Percentiles rank a stretch among this genome's conserved stretches.
Evolutionary conservation across 2,888 invertebrate genomes (phyloP).

Genomic region (Eumacrocentrus americanus): DNA sequence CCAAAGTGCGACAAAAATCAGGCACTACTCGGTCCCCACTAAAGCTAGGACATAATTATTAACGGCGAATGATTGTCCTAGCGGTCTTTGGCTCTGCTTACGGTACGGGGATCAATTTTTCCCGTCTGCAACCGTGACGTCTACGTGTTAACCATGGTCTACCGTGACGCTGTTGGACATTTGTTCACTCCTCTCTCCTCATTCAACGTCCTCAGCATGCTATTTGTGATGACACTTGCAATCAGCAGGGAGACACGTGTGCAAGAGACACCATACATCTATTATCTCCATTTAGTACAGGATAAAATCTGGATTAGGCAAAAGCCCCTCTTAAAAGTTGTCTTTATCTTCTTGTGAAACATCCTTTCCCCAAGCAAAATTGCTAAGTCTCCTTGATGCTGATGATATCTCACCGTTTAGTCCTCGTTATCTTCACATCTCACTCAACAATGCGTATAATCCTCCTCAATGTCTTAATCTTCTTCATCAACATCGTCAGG

Average conservation of each 20-base stretch:
- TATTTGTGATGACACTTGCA: background rate
- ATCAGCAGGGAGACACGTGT: background rate
- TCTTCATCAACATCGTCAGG: background rate
- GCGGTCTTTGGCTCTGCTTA: conserved; percentile 58
- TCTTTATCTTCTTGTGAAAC: background rate
- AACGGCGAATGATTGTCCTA: conserved; percentile 56
- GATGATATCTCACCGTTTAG: background rate
- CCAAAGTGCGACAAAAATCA: background rate
- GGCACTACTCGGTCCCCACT: background rate
- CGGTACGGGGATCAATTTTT: conserved; percentile 58
- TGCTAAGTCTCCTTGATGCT: background rate
- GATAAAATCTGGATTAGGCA: background rate
- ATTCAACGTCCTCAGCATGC: too few relatives aligned
- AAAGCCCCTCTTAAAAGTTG: background rate
- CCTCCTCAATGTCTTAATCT: background rate
- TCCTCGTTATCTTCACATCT: background rate
- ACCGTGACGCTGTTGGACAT: conserved; percentile 32
- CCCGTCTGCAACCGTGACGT: conserved; percentile 57
- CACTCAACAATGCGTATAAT: background rate
- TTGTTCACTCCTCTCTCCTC: conserved; percentile 18
- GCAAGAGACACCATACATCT: conserved; percentile 7
- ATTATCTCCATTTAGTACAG: too few relatives aligned
- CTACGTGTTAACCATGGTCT: conserved; percentile 36
- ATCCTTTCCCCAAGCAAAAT: background rate
- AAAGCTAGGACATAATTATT: conserved; percentile 47